A percentile compares a stretch with the other conserved stretches of the same genome.
phyloP scores from a whole-genome alignment of 2,888 invertebrate species.

The Drosophila infuscata region DNA sequence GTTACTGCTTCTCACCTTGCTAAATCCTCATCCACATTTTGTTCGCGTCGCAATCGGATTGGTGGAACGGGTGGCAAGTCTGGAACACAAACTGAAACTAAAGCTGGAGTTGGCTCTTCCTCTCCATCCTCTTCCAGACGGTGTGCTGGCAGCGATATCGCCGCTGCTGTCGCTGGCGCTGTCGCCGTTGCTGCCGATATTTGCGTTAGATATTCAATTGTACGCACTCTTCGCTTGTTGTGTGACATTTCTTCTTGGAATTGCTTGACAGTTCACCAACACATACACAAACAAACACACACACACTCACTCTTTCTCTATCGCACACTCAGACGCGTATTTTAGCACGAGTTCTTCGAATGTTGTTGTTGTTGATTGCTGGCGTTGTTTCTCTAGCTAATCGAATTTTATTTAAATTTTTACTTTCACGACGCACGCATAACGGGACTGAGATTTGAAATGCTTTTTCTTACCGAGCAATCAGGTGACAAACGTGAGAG shows the following conservation, averaged over 20 bases:
- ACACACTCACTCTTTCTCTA: conserved; percentile 8
- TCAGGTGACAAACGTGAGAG: conserved; percentile 56
- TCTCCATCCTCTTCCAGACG: not conserved
- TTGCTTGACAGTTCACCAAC: conserved; percentile 31
- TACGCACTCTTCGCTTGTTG: conserved; percentile 67
- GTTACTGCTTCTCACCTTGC: conserved; percentile 66
- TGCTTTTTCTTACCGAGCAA: conserved; percentile 27
- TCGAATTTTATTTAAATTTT: conserved; percentile 67
- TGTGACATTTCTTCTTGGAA: conserved; percentile 76
- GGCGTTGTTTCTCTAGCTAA: conserved; percentile 50
- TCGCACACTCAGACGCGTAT: conserved; percentile 4
- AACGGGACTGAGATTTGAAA: conserved; percentile 36
- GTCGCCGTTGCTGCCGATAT: conserved; percentile 33
- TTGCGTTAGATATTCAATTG: conserved; percentile 70
- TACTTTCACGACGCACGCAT: conserved; percentile 65
- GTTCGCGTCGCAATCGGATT: conserved; percentile 62
- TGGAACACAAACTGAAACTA: conserved; percentile 12
- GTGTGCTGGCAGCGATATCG: conserved; percentile 36
- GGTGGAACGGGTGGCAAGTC: conserved; percentile 58
- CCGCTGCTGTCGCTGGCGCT: conserved; percentile 30
- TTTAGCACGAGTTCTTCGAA: conserved; percentile 30
- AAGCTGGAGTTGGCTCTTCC: conserved; percentile 20
- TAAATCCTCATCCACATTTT: conserved; percentile 71
- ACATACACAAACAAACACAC: conserved; percentile 29
- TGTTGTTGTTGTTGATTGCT: conserved; percentile 25